Evolutionary conservation across 2,113 vertebrate genomes (phyloP), one percentile per base, ranked within the genome.

Genomic region (Carassius auratus): DNA sequence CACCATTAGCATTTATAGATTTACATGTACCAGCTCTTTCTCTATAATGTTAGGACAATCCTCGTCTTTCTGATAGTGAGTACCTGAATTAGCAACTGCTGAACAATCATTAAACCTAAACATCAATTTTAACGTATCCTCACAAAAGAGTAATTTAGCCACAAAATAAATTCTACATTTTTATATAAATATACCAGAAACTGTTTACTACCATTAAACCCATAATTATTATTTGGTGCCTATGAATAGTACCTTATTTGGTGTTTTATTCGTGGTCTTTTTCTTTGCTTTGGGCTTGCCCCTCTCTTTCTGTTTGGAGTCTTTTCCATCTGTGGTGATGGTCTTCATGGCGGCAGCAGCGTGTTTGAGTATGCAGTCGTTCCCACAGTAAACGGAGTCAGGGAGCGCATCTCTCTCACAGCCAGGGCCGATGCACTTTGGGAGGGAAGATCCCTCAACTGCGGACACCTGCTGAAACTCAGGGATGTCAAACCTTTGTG

Each of bases 361-460:
- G 0, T 99, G 98, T 88, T 95, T 97, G 75, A 99, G 96, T 89
- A 99, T 99, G 77, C 98, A 99, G 89, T 97, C 96, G 0, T 92
- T 97, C 86, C 98, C 97, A 81, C 98, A 99, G 90, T 99, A 99
- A 19, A 99, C 98, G 0, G 98, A 99, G 89, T 98, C 98, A 0
- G 96, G 96, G 88, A 96, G 96, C 8, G 98, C 98, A 62, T 95
- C 92, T 0, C 92, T 96, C 7, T 93, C 95, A 69, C 98, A 99
- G 80, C 98, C 98, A 0, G 98, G 97, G 2, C 98, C 98, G 0
- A 98, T 99, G 89, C 98, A 99, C 76, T 94, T 97, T 0, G 98
- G 94, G 9, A 96, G 94, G 13, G 95, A 88, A 57, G 93, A 88
- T 5, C 86, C 92, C 87, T 61, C 93, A 55, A 83, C 62, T 84